A percentile compares a stretch with the other conserved stretches of the same genome.
Conservation (phyloP, 2,888 invertebrate species). For the Anodontia alba region DNA sequence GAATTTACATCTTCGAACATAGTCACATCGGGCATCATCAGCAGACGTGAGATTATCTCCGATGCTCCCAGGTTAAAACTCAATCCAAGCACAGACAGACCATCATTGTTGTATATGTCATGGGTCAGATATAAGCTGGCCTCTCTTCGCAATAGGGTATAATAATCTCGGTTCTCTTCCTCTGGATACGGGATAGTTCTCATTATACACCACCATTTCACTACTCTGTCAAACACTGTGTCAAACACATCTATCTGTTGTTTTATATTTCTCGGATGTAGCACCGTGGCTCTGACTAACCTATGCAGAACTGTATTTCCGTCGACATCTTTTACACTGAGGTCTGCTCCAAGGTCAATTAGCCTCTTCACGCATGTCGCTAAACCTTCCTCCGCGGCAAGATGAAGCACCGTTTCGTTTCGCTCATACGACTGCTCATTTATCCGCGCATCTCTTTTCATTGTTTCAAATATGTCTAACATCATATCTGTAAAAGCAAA, state of each 20-base stretch:
- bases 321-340: constrained; percentile 66
- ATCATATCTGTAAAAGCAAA: constrained; percentile 57
- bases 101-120: constrained; percentile 73
- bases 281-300: constrained; percentile 65
- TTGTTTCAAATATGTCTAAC: constrained; percentile 77
- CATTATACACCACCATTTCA: constrained; percentile 79
- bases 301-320: constrained; percentile 81
- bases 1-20: constrained; percentile 53
- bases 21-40: constrained; percentile 77
- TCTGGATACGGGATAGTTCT: constrained; percentile 68
- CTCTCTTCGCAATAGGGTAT: constrained; percentile 47
- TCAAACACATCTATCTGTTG: constrained; percentile 69
- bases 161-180: constrained; percentile 66
- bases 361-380: constrained; percentile 56
- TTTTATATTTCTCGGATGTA: constrained; percentile 46
- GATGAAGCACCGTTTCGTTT: constrained; percentile 71
- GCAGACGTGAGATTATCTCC: constrained; percentile 72
- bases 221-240: constrained; percentile 61
- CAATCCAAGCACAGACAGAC: constrained; percentile 73
- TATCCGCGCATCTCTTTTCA: constrained; percentile 77
- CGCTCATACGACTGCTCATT: constrained; percentile 70
- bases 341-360: constrained; percentile 64
- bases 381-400: constrained; percentile 72
- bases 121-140: constrained; percentile 72
- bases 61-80: constrained; percentile 75